Evolutionary conservation across 2,113 vertebrate species (phyloP).

Genomic region (Mola mola): DNA sequence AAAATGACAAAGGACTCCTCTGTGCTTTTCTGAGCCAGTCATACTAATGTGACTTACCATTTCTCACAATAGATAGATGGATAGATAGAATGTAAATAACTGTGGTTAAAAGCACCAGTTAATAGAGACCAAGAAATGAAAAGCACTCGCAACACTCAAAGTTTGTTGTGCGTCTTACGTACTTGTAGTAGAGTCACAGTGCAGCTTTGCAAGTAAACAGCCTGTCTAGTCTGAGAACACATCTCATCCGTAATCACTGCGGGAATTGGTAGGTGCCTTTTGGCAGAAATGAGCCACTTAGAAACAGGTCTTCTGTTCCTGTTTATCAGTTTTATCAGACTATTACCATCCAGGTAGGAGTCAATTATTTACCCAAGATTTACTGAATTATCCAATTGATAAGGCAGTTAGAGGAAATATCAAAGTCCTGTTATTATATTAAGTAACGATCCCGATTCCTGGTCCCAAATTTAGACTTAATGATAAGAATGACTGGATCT

Average conservation of each 20-base stretch:
- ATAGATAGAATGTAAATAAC: too few relatives aligned
- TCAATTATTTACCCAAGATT: background rate
- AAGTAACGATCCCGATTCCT: background rate
- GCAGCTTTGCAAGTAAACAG: too few relatives aligned
- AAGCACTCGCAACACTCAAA: too few relatives aligned
- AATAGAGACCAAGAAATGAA: too few relatives aligned
- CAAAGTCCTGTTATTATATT: background rate
- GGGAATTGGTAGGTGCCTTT: constrained; percentile 2
- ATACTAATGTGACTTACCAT: too few relatives aligned
- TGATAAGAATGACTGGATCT: background rate
- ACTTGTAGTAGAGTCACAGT: too few relatives aligned
- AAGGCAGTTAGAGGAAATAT: background rate
- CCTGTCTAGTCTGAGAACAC: constrained; percentile 5
- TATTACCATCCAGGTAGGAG: background rate
- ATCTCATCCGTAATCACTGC: background rate
- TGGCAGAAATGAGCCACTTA: background rate
- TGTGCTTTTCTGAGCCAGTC: too few relatives aligned
- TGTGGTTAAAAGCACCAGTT: too few relatives aligned
- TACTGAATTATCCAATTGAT: background rate
- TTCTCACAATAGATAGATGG: too few relatives aligned
- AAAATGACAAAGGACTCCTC: too few relatives aligned
- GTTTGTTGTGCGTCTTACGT: too few relatives aligned
- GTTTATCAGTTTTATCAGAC: background rate
- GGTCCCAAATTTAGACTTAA: background rate
- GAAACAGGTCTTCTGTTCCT: background rate